These are phyloP conservation scores for Pogonognathellus flavescens DNA, from an alignment of 1,140 invertebrate genomes.

Conservation along the genomic window DNA sequence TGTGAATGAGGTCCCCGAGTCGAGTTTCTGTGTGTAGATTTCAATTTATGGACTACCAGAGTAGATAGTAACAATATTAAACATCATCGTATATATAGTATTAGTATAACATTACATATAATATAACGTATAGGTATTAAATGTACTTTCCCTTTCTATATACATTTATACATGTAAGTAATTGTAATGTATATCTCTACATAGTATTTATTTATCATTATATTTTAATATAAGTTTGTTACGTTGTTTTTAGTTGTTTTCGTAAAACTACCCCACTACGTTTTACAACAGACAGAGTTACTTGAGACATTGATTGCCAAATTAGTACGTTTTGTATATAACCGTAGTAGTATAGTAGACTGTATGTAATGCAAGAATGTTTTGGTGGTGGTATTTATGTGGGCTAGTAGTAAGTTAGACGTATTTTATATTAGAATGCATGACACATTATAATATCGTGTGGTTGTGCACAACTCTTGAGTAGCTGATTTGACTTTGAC, in stretches of 20 bases:
- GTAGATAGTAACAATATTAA: too few species aligned
- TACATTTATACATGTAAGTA: too few species aligned
- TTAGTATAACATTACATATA: background rate
- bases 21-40: slow-evolving; percentile 33
- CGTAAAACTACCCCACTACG: too few species aligned
- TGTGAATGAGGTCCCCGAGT: slow-evolving; percentile 42
- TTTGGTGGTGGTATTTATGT: background rate
- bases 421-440: background rate
- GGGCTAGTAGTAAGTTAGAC: background rate
- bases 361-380: slow-evolving; percentile 12
- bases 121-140: background rate
- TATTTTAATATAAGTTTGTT: too few species aligned
- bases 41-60: background rate
- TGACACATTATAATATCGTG: slow-evolving; percentile 1
- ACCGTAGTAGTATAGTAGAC: background rate
- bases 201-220: too few species aligned
- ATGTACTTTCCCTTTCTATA: background rate
- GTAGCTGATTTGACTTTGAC: slow-evolving; percentile 42
- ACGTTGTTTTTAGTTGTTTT: too few species aligned
- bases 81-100: too few species aligned
- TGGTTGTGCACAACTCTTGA: slow-evolving; percentile 49
- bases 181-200: too few species aligned
- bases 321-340: too few species aligned
- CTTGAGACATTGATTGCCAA: too few species aligned
- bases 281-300: too few species aligned